Base-by-base conservation (phyloP, 2,888 invertebrate species). In the Micoletzkya japonica region DNA sequence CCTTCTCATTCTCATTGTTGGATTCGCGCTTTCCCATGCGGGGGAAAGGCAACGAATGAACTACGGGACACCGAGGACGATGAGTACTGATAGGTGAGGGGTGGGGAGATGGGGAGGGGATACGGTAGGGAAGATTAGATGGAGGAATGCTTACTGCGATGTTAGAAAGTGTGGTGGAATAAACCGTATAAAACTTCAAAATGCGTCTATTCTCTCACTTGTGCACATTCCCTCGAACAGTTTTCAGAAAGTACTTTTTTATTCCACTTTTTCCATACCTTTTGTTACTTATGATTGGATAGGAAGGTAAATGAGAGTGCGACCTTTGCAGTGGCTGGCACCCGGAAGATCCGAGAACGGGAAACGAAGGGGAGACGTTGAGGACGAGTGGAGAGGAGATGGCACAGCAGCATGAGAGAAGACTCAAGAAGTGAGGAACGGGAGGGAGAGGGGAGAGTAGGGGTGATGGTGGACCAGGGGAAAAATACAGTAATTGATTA, bases 341-440 rank as follows among this genome's bases (percentile, higher is more conserved):
- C 72, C 82, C 83, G 7, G 84, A 84, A 57, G 84, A 84, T 69
- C 84, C 83, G 36, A 77, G 77, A 54, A 71, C 70, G 10, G 72
- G 64, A 20, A 73, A 73, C 44, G 73, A 76, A 10, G 71, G 73
- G 26, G 70, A 64, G 61, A 20, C n/a, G 37, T 64, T 68, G 26
- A 30, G 36, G 24, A 20, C 39, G 34, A 32, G 30, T 28, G 54
- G 44, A 39, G 52, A 69, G 39, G n/a, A 34, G n/a, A 64, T 28
- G 37, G 72, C 50, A n/a, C 61, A 61, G 49, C 10, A 36, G 17
- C 32, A 61, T 32, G 39, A 36, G 44, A 54, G 69, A 50, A 52
- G 50, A 28, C 50, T 49, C 36, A 50, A 50, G 64, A 58, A 49
- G 60, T 60, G 20, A 14, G 26, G 61, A 57, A 10, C 24, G 50